Conservation (phyloP, 2,888 invertebrate genomes). For the Eutolmus rufibarbis region DNA sequence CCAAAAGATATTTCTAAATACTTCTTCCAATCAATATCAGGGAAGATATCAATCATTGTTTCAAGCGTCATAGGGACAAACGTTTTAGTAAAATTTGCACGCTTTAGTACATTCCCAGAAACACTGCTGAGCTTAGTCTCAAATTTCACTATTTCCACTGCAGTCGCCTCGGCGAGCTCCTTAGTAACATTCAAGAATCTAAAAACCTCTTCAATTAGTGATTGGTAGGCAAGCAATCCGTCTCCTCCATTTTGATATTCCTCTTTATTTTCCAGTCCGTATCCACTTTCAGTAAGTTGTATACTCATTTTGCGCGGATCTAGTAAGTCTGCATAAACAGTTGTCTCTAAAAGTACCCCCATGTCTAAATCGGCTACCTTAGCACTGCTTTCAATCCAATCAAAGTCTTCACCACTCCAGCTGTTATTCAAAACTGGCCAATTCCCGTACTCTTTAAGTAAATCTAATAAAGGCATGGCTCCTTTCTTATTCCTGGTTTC, state of each 20-base stretch:
- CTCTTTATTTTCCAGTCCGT: not conserved
- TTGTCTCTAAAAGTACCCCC: not conserved
- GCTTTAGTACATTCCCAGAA: not conserved
- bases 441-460: constrained; percentile 10
- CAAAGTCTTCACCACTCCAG: constrained; percentile 16
- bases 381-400: constrained; percentile 16
- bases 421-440: constrained; percentile 18
- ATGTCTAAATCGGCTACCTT: not conserved
- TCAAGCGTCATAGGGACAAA: not conserved
- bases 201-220: not conserved
- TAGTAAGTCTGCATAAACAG: constrained; percentile 1
- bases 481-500: not conserved
- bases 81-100: not conserved
- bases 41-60: not conserved
- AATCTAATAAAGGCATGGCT: not conserved
- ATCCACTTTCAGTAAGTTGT: constrained; percentile 6
- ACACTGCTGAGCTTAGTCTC: not conserved
- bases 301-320: not conserved
- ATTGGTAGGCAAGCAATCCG: not conserved
- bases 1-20: not conserved
- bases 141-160: constrained; percentile 5
- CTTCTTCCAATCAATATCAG: constrained; percentile 1
- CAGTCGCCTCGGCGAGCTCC: not conserved
- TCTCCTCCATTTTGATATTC: not conserved
- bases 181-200: not conserved